Percentiles rank a stretch among this genome's conserved stretches.
phyloP scores from a whole-genome alignment of 2,888 invertebrate genomes.

The Hermodice carunculata region DNA sequence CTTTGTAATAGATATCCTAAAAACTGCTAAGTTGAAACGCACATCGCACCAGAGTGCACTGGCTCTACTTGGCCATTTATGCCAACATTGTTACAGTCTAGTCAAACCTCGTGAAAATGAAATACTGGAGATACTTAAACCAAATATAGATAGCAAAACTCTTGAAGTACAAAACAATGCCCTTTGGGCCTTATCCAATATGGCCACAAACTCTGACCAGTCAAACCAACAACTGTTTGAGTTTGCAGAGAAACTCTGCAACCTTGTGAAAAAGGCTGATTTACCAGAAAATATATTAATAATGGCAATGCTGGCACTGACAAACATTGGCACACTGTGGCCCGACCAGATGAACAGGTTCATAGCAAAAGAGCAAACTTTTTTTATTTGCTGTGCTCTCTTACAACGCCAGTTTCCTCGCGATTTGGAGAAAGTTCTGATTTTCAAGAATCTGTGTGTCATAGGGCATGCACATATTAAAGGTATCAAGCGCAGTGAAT shows the following conservation, averaged over 20 bases:
- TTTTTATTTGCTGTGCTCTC: conserved; percentile 24
- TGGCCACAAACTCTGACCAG: background rate
- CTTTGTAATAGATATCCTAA: conserved; percentile 18
- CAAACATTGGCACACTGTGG: conserved; percentile 25
- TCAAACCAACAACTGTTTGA: conserved; percentile 13
- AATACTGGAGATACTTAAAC: background rate
- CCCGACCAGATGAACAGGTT: conserved; percentile 19
- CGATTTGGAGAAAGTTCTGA: conserved; percentile 23
- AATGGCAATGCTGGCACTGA: conserved; percentile 36
- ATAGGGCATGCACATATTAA: conserved; percentile 11
- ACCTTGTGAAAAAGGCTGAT: conserved; percentile 10
- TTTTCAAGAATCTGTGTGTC: conserved; percentile 29
- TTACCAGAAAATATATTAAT: conserved; percentile 22
- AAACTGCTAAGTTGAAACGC: conserved; percentile 12
- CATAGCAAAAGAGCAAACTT: conserved; percentile 23
- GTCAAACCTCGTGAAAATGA: conserved; percentile 1
- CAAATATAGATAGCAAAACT: conserved; percentile 1
- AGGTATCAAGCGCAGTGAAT: conserved; percentile 16
- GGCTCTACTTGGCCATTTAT: conserved; percentile 36
- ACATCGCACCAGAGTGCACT: conserved; percentile 29
- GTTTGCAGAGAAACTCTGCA: conserved; percentile 15
- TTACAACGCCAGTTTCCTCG: conserved; percentile 33
- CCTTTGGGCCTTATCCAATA: conserved; percentile 28
- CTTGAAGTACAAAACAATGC: conserved; percentile 21
- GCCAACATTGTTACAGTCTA: background rate